Evolutionary conservation across 2,888 invertebrate species (phyloP).

Genomic region (Anodontia alba): DNA sequence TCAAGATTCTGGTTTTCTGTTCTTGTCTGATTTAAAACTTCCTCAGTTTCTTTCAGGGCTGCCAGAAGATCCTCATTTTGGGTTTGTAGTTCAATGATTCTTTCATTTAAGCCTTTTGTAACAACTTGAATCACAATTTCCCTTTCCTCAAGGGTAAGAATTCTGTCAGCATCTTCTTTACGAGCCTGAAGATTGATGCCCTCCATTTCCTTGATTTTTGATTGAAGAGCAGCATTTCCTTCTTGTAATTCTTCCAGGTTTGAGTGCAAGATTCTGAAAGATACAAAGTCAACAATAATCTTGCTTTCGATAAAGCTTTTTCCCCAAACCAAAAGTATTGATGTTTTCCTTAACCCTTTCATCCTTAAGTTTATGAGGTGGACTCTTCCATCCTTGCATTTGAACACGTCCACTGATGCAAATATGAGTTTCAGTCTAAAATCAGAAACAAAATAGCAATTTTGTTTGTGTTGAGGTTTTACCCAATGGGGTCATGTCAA

Average conservation of each 20-base stretch:
- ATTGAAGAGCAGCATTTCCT: constrained; percentile 41
- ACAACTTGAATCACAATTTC: constrained; percentile 38
- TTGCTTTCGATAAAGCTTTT: no score
- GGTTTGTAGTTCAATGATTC: constrained; percentile 54
- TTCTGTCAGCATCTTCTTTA: constrained; percentile 53
- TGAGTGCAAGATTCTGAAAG: constrained; percentile 22
- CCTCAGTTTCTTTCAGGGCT: constrained; percentile 40
- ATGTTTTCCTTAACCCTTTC: no score
- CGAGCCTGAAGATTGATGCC: constrained; percentile 33
- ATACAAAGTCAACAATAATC: background rate
- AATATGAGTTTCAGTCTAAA: no score
- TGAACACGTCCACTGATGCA: no score
- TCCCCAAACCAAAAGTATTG: no score
- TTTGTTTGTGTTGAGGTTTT: no score
- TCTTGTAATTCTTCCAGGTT: constrained; percentile 45
- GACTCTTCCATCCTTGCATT: no score
- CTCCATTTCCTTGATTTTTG: constrained; percentile 50
- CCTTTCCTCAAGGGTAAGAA: constrained; percentile 46
- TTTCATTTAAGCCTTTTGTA: constrained; percentile 47
- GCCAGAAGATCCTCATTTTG: constrained; percentile 56
- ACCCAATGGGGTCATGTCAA: no score
- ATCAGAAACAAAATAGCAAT: no score
- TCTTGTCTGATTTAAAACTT: constrained; percentile 45
- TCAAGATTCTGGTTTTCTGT: constrained; percentile 45
- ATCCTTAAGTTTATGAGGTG: no score